These are phyloP conservation scores for Myathropa florea DNA, from an alignment of 2,888 invertebrate species.

Conservation along the genomic window DNA sequence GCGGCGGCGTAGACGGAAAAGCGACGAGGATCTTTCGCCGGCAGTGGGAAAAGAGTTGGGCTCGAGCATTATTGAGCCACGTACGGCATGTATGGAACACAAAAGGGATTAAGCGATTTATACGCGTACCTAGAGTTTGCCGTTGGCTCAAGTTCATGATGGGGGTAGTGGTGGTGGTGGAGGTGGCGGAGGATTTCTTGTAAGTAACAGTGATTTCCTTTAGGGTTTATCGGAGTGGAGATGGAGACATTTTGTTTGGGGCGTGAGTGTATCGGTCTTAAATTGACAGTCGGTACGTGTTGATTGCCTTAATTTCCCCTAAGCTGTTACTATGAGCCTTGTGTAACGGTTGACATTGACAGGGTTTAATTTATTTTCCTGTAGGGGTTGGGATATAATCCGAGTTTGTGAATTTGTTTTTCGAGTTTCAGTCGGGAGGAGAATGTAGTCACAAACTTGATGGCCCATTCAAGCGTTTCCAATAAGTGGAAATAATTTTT, in stretches of 20 bases:
- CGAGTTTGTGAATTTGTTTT: neutral
- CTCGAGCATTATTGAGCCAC: constrained; percentile 61
- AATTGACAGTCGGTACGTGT: constrained; percentile 63
- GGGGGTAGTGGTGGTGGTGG: constrained; percentile 10
- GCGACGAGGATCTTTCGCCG: neutral
- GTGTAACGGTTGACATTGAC: neutral
- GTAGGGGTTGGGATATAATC: neutral
- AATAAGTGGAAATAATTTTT: too few species aligned
- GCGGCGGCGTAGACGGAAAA: neutral
- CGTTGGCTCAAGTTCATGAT: constrained; percentile 7
- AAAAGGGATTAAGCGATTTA: constrained; percentile 70
- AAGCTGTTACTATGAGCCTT: constrained; percentile 38
- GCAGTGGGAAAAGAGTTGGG: constrained; percentile 58
- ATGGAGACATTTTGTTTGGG: neutral
- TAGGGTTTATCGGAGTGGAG: constrained; percentile 7
- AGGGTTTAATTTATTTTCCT: neutral
- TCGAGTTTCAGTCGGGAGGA: neutral
- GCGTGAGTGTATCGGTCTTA: constrained; percentile 61
- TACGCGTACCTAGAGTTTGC: constrained; percentile 29
- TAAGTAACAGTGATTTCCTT: constrained; percentile 62
- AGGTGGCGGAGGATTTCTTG: constrained; percentile 44
- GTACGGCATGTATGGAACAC: constrained; percentile 67
- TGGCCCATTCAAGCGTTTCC: too few species aligned
- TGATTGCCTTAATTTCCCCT: constrained; percentile 36
- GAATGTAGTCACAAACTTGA: neutral